These are phyloP conservation scores for Actinia tenebrosa DNA, from an alignment of 64 coral and sea anemone species.

Conservation along the genomic window DNA sequence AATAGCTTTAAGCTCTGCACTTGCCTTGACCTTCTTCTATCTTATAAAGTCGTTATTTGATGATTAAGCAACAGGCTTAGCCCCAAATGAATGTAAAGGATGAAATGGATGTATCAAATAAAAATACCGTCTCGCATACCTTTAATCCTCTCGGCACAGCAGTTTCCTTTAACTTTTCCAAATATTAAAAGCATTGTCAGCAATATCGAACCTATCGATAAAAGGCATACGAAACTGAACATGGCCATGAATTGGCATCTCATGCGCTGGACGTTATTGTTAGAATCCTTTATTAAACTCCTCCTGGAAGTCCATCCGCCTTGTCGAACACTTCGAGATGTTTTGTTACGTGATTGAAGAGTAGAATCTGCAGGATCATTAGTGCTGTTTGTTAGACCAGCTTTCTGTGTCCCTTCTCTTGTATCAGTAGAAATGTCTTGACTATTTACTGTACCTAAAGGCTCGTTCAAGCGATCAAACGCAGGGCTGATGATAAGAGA, in stretches of 20 bases:
- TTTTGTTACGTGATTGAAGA: not conserved
- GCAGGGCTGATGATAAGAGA: not conserved
- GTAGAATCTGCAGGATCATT: not conserved
- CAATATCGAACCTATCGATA: not conserved
- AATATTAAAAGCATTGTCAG: not conserved
- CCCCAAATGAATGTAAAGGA: not conserved
- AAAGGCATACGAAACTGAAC: not conserved
- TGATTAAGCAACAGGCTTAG: not conserved
- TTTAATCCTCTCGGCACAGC: not conserved
- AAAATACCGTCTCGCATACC: not conserved
- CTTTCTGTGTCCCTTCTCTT: not conserved
- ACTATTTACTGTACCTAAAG: not conserved
- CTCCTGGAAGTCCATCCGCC: not conserved
- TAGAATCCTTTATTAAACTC: not conserved
- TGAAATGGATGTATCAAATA: not conserved
- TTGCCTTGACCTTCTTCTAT: not conserved
- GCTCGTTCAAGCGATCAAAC: constrained; percentile 2
- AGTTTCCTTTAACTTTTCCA: not conserved
- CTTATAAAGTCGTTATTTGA: not conserved
- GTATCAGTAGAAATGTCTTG: not conserved
- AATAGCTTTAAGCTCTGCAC: not conserved
- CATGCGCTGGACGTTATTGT: not conserved
- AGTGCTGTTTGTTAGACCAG: not conserved
- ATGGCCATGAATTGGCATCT: not conserved
- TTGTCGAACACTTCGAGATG: not conserved